Conservation (phyloP, 2,113 vertebrate species). For the Silurus glanis region DNA sequence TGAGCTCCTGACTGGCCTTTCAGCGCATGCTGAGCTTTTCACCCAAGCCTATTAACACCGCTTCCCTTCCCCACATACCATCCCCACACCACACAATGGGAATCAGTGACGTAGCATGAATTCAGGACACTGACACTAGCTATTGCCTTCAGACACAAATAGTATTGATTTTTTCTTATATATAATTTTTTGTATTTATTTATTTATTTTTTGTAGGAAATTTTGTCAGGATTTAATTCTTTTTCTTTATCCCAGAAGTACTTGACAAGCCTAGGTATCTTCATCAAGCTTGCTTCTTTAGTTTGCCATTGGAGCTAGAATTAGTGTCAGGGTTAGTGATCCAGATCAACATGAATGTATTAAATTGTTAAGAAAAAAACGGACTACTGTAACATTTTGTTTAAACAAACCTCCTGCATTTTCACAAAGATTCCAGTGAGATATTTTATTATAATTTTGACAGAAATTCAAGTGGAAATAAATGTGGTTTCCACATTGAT, state of each 20-base stretch:
- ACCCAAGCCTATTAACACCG: slow-evolving; percentile 60
- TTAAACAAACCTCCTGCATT: not conserved
- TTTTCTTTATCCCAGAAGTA: not conserved
- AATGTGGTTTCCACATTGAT: not conserved
- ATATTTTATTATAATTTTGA: not conserved
- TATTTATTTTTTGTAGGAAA: not conserved
- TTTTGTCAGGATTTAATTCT: not conserved
- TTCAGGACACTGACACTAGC: not conserved
- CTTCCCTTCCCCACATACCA: slow-evolving; percentile 28
- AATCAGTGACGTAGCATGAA: slow-evolving; percentile 41
- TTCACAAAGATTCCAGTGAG: too few relatives aligned
- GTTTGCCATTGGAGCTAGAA: not conserved
- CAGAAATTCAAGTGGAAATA: not conserved
- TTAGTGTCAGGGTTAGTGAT: too few relatives aligned
- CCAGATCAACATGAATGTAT: not conserved
- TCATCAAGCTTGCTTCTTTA: not conserved
- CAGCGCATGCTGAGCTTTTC: slow-evolving; percentile 66
- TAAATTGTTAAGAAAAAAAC: not conserved
- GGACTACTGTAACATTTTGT: not conserved
- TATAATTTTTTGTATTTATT: not conserved
- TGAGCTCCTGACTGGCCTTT: slow-evolving; percentile 50
- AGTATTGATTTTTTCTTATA: not conserved
- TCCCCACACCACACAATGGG: slow-evolving; percentile 48
- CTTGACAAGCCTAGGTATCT: not conserved
- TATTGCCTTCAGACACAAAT: slow-evolving; percentile 37